Evolutionary conservation across 2,797 vertebrate genomes (phyloP).

Genomic region (Catharus ustulatus): DNA sequence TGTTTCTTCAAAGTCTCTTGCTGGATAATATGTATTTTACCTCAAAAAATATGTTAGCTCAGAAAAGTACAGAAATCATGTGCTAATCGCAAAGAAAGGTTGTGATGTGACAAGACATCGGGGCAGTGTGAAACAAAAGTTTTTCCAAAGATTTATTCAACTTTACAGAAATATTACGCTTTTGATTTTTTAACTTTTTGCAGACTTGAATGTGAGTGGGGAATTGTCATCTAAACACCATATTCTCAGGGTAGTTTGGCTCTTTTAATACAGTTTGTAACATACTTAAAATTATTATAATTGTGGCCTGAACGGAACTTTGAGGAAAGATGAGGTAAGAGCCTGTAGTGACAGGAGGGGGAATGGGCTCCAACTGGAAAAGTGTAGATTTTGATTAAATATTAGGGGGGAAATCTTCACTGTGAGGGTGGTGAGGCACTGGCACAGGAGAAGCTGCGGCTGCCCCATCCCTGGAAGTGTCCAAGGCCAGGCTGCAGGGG

Average conservation of each 20-base stretch:
- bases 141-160: not conserved
- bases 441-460: not conserved
- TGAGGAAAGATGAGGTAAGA: fast-evolving
- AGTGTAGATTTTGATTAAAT: not conserved
- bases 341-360: not conserved
- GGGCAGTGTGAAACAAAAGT: not conserved
- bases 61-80: not conserved
- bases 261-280: not conserved
- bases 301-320: fast-evolving
- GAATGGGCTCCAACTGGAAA: not conserved
- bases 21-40: not conserved
- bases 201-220: fast-evolving
- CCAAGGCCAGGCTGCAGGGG: fast-evolving
- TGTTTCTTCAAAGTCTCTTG: not conserved
- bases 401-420: fast-evolving
- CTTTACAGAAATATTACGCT: not conserved
- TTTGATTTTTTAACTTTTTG: not conserved
- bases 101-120: fast-evolving
- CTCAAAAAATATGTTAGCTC: not conserved
- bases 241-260: fast-evolving
- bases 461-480: not conserved
- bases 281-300: fast-evolving
- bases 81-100: not conserved
- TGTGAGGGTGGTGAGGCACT: not conserved
- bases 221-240: not conserved